Evolutionary conservation across 2,888 invertebrate species (phyloP), one percentile per base, ranked within the genome.

Genomic region (Iselma pallidipennis): DNA sequence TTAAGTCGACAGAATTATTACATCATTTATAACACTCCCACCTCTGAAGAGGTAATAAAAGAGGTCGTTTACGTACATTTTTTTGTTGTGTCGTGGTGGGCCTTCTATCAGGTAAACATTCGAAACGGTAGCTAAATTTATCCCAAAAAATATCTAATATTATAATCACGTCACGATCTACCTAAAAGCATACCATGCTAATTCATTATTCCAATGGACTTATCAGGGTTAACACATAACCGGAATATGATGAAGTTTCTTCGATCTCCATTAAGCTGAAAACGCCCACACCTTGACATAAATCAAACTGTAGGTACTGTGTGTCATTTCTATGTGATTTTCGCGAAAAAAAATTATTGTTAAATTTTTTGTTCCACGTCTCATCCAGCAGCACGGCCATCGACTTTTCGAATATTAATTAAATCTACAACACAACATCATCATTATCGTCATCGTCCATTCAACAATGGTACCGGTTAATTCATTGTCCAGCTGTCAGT

Each of bases 401-500:
- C 60, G 60, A 63, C 60, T 60, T 51, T 50, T 23, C 26, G 14
- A 37, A 49, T 56, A 63, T 63, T 63, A 63, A 60, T 55, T 37
- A 37, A 37, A 37, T 16, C 16, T 16, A 37, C 1, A 37, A 37
- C 16, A 37, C 16, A 16, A 37, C 16, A 37, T 16, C 16, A 37
- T 37, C 37, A 16, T 37, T 14, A 37, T 37, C 16, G 16, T 37
- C 37, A 37, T 16, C 16, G 14, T 37, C 37, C 37, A 37, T 37
- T 37, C 37, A 37, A 37, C 16, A 19, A 6, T 16, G 9, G 37
- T 33, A 33, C 31, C 31, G 57, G 48, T 48, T 33, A 14, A 48
- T 37, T 63, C 59, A 56, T 63, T 63, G 63, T 63, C 37, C 63
- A 52, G 65, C 70, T 71, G 70, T 70, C 72, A 71, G 69, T 72